Evolutionary conservation across 1,140 invertebrate species (phyloP).

Genomic region (Portunus trituberculatus): DNA sequence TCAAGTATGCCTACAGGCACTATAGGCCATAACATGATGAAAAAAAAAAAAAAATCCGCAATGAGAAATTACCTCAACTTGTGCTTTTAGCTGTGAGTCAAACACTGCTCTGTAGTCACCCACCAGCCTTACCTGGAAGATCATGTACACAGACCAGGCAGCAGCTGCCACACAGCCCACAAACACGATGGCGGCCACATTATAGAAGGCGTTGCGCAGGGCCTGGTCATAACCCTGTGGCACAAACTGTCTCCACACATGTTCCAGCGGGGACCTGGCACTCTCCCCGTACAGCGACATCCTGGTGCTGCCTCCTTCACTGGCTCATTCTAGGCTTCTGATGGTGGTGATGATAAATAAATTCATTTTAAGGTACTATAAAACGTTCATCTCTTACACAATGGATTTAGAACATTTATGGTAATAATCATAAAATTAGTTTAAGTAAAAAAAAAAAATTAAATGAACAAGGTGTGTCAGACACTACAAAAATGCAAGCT

Average conservation of each 20-base stretch:
- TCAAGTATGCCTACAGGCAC: no score
- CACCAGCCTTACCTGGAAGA: conserved; percentile 67
- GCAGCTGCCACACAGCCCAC: conserved; percentile 73
- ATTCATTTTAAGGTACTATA: not conserved
- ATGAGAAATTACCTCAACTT: no score
- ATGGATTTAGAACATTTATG: no score
- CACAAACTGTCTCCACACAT: conserved; percentile 77
- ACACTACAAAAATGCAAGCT: no score
- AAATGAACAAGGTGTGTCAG: no score
- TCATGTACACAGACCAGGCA: conserved; percentile 77
- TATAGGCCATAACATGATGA: no score
- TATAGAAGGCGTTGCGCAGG: conserved; percentile 76
- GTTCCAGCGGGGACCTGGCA: conserved; percentile 71
- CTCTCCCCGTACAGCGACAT: conserved; percentile 64
- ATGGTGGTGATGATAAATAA: not conserved
- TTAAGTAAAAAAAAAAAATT: no score
- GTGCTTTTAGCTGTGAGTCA: no score
- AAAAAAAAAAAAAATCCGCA: no score
- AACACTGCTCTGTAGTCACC: not conserved
- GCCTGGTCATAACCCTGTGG: conserved; percentile 77
- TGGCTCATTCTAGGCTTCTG: not conserved
- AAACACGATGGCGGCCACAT: conserved; percentile 77
- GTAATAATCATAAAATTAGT: no score
- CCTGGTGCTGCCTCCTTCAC: not conserved
- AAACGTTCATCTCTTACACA: no score